A percentile compares a stretch with the other conserved stretches of the same genome.
Evolutionary conservation across 2,888 invertebrate species (phyloP).

Genomic region (Acanthosepion esculentum): DNA sequence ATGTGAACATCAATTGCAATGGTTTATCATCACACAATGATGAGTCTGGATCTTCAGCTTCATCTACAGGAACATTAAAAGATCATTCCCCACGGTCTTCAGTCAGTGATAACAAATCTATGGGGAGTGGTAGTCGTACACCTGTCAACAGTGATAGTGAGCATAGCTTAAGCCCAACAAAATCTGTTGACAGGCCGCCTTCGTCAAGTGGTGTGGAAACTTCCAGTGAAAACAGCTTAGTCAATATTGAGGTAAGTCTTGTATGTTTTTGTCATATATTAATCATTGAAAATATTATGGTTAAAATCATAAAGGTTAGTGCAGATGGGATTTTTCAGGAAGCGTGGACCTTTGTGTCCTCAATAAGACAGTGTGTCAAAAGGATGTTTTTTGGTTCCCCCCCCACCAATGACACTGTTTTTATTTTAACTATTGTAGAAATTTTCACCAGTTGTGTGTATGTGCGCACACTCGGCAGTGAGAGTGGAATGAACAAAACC

Average conservation of each 20-base stretch:
- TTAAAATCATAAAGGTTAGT: not conserved
- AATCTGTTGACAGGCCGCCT: constrained; percentile 50
- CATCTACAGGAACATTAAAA: constrained; percentile 52
- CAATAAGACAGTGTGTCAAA: too few species aligned
- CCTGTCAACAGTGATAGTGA: constrained; percentile 68
- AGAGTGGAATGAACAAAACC: too few species aligned
- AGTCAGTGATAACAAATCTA: constrained; percentile 56
- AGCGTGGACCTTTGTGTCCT: too few species aligned
- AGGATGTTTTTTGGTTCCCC: too few species aligned
- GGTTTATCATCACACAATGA: constrained; percentile 3
- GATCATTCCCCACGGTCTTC: constrained; percentile 55
- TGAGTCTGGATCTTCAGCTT: constrained; percentile 49
- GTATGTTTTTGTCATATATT: not conserved
- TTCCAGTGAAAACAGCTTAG: constrained; percentile 63
- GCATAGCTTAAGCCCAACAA: constrained; percentile 48
- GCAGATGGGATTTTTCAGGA: not conserved
- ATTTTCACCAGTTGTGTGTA: too few species aligned
- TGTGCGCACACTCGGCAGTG: too few species aligned
- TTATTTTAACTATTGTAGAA: too few species aligned
- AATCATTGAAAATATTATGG: too few species aligned
- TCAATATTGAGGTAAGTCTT: constrained; percentile 57
- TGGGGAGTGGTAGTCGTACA: constrained; percentile 63
- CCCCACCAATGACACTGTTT: too few species aligned
- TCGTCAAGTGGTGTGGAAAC: constrained; percentile 62
- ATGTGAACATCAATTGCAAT: not conserved